Base-by-base conservation (phyloP, 2,888 invertebrate species). In the Deilephila porcellus region DNA sequence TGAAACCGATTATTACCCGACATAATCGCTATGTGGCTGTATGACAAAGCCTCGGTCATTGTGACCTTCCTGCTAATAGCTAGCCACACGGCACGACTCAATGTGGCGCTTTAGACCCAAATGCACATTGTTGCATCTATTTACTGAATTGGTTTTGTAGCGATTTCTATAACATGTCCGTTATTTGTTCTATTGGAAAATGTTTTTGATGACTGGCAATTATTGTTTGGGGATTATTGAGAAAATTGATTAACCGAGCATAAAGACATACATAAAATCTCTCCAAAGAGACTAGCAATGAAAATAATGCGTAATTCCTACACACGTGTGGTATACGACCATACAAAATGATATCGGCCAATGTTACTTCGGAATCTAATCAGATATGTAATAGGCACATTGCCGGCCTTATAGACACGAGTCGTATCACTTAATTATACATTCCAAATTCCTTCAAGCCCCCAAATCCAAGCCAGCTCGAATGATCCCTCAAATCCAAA, bases 1-100 rank as follows among this genome's bases (percentile, higher is more conserved):
- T 62, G 67, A 78, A 82, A 73, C 78, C 74, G 80, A 79, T 81
- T 77, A 80, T 85, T 84, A 84, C 80, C 82, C 77, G 29, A 34
- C 73, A 75, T 84, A 82, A 84, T 83, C 78, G 81, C 56, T 56
- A 56, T 56, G 56, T 56, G 76, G 67, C 53, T 77, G 80, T 84
- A 85, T 85, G 85, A 84, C 79, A 80, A 79, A 77, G 76, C 75
- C 79, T n/a, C 67, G 59, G 67, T 71, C 53, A 71, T 63, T 74
- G 5, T 72, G 77, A 81, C 82, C 82, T 82, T 82, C 80, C 20
- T 60, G 56, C 70, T 62, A 71, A 72, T 72, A 67, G 59, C 60
- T 64, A 60, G 52, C 14, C 63, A 59, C 62, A 37, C 29, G 8
- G 75, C 79, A 78, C 14, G 32, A 4, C 32, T 63, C 29, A 63